Base-by-base conservation (phyloP, 2,888 invertebrate genomes). In the Baccha elongata region DNA sequence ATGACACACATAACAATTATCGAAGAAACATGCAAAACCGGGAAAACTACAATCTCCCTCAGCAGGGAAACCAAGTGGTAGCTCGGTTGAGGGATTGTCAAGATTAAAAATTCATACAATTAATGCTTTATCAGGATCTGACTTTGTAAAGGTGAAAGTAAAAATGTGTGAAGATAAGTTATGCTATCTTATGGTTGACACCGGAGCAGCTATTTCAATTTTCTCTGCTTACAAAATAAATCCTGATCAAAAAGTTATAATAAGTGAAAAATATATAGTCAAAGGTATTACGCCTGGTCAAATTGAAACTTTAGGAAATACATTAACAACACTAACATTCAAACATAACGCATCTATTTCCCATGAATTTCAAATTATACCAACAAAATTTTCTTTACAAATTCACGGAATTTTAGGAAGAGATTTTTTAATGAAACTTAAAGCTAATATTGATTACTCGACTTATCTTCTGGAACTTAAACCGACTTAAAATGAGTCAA, bases 61-160 rank as follows among this genome's bases (percentile, higher is more conserved):
- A 60, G 32, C 42, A 60, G 42, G 40, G 42, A 23, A 2, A 11
- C 40, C 60, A 40, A 60, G 23, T 42, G 11, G 40, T 60, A 15
- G 15, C 40, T 26, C 42, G 11, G 42, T 60, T 42, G 60, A 40
- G 26, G 60, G 40, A 58, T 40, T 58, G 40, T 13, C 37, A 23
- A 17, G 17, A 21, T 15, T 58, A 58, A 58, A 58, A 17, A 42
- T 26, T 17, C 8, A 19, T 35, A 11, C 52, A 53, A 11, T 53
- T 29, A 32, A 53, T n/a, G 17, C 11, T 10, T 6, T 19, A 19
- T 17, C 32, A 53, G 52, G 52, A 7, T 53, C 52, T 3, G 52
- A 53, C 35, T 53, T 48, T 11, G 19, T 53, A 5, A 53, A 35
- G 35, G 52, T 53, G 2, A 50, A 15, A 11, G 50, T 50, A 1